Evolutionary conservation across 2,888 invertebrate species (phyloP).

Genomic region (Lepidocyrtinus sp.): DNA sequence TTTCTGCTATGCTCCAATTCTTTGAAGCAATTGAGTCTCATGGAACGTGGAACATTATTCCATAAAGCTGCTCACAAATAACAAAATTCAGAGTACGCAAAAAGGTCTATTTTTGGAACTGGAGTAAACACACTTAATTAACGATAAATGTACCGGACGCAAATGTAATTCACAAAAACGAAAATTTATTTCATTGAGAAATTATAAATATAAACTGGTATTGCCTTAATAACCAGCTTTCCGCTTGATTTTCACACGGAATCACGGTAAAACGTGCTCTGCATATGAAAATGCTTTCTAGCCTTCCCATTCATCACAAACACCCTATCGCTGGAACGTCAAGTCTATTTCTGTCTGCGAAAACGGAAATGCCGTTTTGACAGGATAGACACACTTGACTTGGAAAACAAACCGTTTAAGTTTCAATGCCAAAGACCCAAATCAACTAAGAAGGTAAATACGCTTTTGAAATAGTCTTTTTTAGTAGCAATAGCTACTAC

Average conservation of each 20-base stretch:
- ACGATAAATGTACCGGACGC: too few relatives aligned
- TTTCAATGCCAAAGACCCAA: constrained; percentile 11
- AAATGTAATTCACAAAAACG: too few relatives aligned
- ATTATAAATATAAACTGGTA: too few relatives aligned
- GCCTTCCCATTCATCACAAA: background rate
- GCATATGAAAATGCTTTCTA: background rate
- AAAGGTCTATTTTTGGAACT: too few relatives aligned
- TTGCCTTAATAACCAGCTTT: too few relatives aligned
- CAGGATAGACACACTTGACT: background rate
- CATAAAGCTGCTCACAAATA: too few relatives aligned
- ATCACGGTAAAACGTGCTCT: constrained; percentile 4
- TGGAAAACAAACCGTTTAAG: constrained; percentile 24
- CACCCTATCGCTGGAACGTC: background rate
- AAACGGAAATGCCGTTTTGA: constrained; percentile 43
- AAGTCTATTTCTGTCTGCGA: constrained; percentile 31
- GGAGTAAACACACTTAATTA: too few relatives aligned
- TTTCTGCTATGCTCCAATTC: background rate
- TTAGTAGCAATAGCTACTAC: background rate
- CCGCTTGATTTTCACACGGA: background rate
- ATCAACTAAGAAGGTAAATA: background rate
- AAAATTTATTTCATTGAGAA: too few relatives aligned
- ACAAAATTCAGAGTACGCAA: too few relatives aligned
- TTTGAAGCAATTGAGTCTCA: too few relatives aligned
- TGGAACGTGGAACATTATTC: too few relatives aligned
- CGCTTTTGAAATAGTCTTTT: background rate